Conservation (phyloP, 2,113 vertebrate genomes). For the Antennarius striatus region DNA sequence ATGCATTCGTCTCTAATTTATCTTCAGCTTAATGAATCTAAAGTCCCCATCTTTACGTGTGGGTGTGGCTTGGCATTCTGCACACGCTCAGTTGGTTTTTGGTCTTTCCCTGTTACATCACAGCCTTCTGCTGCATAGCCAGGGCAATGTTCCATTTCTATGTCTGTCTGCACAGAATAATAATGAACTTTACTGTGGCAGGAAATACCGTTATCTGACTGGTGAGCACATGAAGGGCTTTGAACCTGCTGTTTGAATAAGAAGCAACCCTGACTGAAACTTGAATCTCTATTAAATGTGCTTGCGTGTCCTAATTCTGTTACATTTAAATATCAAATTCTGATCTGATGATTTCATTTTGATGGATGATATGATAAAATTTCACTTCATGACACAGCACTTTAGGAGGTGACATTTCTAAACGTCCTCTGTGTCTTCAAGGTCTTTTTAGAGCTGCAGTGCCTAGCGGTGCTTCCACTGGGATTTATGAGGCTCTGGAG, state of each 20-base stretch:
- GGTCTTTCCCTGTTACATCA: conserved; percentile 57
- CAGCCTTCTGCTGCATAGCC: conserved; percentile 35
- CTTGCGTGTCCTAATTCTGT: background rate
- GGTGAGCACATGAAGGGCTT: background rate
- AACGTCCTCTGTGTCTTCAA: conserved; percentile 62
- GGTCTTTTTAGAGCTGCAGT: conserved; percentile 97
- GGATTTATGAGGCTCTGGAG: conserved; percentile 97
- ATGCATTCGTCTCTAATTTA: conserved; percentile 37
- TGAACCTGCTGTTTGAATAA: conserved; percentile 21
- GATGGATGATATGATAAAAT: background rate
- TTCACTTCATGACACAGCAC: conserved; percentile 6
- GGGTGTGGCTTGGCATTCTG: conserved; percentile 29
- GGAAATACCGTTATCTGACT: conserved; percentile 10
- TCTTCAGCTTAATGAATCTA: conserved; percentile 39
- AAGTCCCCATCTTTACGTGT: conserved; percentile 26
- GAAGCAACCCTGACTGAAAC: background rate
- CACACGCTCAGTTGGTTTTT: conserved; percentile 58
- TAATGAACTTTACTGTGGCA: background rate
- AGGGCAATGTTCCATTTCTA: conserved; percentile 11
- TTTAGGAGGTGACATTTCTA: conserved; percentile 4
- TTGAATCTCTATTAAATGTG: background rate
- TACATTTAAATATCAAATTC: background rate
- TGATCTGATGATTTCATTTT: background rate
- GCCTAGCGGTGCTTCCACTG: conserved; percentile 96
- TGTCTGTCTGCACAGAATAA: conserved; percentile 7